phyloP scores from a whole-genome alignment of 2,113 vertebrate species.

The Aplodontia rufa region DNA sequence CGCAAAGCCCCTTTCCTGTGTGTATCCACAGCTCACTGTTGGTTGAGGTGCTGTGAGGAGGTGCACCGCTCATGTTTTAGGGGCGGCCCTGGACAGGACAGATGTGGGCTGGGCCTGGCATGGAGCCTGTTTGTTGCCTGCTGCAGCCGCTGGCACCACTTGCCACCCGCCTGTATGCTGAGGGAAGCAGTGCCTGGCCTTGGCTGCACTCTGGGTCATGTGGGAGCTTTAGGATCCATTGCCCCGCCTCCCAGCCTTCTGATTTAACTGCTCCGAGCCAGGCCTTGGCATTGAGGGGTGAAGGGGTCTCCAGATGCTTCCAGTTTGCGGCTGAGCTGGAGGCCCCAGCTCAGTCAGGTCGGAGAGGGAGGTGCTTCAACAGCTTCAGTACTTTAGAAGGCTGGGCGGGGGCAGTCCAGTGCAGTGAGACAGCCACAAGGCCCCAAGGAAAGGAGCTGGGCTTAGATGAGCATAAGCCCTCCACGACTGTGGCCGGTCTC shows the following conservation, averaged over 20 bases:
- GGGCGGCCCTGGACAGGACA: not conserved
- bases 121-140: not conserved
- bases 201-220: not conserved
- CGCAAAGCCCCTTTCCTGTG: not conserved
- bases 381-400: fast-evolving
- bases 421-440: not conserved
- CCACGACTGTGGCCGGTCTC: fast-evolving
- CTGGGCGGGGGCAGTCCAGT: not conserved
- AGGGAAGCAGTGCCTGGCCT: not conserved
- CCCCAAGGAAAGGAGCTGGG: not conserved
- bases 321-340: not conserved
- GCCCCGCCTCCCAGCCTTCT: not conserved
- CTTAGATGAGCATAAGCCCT: not conserved
- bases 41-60: too few species aligned
- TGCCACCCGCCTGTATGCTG: not conserved
- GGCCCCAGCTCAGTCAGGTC: not conserved
- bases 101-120: fast-evolving
- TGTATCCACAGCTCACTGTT: too few species aligned
- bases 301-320: not conserved
- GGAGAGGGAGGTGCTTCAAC: not conserved
- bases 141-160: not conserved
- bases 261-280: not conserved
- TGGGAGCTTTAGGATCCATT: not conserved
- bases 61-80: too few species aligned
- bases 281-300: not conserved